Conservation (phyloP, 2,113 vertebrate genomes). For the Edolisoma coerulescens region DNA sequence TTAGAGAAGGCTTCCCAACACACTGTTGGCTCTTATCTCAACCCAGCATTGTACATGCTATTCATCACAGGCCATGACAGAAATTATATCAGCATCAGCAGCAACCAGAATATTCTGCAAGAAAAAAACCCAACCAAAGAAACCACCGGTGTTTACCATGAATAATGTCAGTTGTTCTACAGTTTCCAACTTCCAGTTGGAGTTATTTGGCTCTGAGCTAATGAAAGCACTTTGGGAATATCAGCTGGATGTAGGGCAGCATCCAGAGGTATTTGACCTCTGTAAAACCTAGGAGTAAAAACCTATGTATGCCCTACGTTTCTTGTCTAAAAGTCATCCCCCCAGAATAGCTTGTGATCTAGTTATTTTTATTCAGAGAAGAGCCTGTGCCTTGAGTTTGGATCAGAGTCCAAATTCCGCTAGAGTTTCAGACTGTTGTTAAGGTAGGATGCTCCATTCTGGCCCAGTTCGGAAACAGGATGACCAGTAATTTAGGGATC, state of each 20-base stretch:
- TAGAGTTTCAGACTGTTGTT: slow-evolving; percentile 9
- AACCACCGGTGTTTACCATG: neutral
- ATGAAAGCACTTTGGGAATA: neutral
- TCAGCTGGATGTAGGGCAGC: neutral
- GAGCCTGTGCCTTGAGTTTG: slow-evolving; percentile 35
- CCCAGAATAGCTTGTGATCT: slow-evolving; percentile 48
- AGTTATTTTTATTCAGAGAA: slow-evolving; percentile 55
- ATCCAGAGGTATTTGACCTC: slow-evolving; percentile 7
- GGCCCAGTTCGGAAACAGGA: neutral
- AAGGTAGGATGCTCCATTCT: slow-evolving; percentile 40
- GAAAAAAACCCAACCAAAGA: neutral
- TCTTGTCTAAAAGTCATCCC: slow-evolving; percentile 40
- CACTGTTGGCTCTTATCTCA: slow-evolving; percentile 20
- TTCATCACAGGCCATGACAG: neutral
- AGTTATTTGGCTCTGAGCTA: neutral
- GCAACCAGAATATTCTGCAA: neutral
- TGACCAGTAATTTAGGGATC: neutral
- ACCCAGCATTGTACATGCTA: neutral
- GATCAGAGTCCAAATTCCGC: slow-evolving; percentile 5
- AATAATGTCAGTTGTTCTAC: neutral
- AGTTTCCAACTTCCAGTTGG: neutral
- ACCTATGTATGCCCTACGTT: neutral
- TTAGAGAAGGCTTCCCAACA: neutral
- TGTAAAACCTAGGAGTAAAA: neutral
- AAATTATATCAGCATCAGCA: neutral